Evolutionary conservation across 2,888 invertebrate species (phyloP).

Genomic region (Stenoptilia bipunctidactyla): DNA sequence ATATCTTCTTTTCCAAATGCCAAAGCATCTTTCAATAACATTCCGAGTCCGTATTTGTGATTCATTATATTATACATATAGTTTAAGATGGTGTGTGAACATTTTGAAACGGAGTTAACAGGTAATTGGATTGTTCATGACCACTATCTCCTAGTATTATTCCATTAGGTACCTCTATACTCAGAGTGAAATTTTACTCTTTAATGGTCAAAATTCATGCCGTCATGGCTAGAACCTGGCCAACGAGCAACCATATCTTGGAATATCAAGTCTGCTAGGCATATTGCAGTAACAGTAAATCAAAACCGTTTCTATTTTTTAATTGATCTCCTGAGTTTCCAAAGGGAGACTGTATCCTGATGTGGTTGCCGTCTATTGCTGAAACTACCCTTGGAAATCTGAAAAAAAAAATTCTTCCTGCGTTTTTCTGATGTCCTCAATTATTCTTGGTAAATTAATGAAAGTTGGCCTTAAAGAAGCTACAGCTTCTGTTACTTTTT

Average conservation of each 20-base stretch:
- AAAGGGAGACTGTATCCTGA: too few species aligned
- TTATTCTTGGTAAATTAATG: too few species aligned
- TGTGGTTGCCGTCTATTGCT: too few species aligned
- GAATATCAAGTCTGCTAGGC: constrained; percentile 3
- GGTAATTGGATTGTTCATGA: neutral
- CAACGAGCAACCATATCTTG: constrained; percentile 5
- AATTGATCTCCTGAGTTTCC: too few species aligned
- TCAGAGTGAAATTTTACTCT: neutral
- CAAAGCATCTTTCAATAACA: neutral
- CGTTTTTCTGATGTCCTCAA: too few species aligned
- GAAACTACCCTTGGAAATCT: too few species aligned
- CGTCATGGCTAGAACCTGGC: constrained; percentile 4
- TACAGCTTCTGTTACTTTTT: too few species aligned
- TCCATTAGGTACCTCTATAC: neutral
- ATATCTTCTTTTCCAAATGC: neutral
- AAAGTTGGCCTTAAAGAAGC: too few species aligned
- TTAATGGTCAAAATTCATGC: too few species aligned
- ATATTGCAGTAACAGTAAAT: constrained; percentile 5
- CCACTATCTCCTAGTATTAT: constrained; percentile 2
- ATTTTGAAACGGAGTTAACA: constrained; percentile 1
- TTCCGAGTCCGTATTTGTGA: neutral
- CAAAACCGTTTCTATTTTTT: too few species aligned
- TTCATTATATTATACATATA: neutral
- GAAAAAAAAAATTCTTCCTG: too few species aligned
- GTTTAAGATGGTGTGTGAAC: neutral